These are phyloP conservation scores for Amphiprion clarkii DNA, from an alignment of 2,797 vertebrate species.

Conservation along the genomic window DNA sequence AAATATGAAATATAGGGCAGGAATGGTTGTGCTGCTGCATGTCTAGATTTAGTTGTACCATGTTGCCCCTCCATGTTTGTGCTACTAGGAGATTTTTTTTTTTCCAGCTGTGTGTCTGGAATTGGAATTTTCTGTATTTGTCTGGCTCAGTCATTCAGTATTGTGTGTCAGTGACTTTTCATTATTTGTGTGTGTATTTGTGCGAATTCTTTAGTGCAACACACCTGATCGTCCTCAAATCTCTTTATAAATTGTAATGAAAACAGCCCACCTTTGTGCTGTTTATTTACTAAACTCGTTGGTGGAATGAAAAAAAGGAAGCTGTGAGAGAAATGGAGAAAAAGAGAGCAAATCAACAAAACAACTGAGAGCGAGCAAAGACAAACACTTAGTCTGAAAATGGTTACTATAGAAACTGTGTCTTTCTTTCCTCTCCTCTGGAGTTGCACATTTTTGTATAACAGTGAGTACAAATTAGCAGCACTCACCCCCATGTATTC, in stretches of 20 bases:
- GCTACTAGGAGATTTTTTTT: constrained; percentile 27
- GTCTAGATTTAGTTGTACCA: constrained; percentile 51
- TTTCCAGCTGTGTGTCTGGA: constrained; percentile 26
- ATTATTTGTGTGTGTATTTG: constrained; percentile 1
- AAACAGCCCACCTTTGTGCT: constrained; percentile 15
- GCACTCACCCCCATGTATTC: constrained; percentile 33
- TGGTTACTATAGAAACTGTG: constrained; percentile 83
- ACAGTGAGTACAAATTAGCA: constrained; percentile 68
- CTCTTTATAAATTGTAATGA: constrained; percentile 41
- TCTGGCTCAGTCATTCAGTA: not conserved
- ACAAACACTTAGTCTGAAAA: constrained; percentile 70
- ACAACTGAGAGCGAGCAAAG: constrained; percentile 51
- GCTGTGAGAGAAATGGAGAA: constrained; percentile 32
- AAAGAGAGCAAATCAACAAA: constrained; percentile 54
- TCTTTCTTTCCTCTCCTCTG: constrained; percentile 57
- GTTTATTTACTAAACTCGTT: constrained; percentile 35
- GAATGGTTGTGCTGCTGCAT: constrained; percentile 53
- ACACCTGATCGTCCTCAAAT: constrained; percentile 1
- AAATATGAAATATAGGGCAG: constrained; percentile 86
- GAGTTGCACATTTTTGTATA: constrained; percentile 65
- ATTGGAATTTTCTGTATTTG: constrained; percentile 17
- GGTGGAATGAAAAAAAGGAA: constrained; percentile 32
- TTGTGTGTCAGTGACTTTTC: not conserved
- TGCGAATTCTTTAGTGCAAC: constrained; percentile 2
- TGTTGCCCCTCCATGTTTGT: constrained; percentile 14